Conservation (phyloP, 2,113 vertebrate genomes). For the Petromus typicus region DNA sequence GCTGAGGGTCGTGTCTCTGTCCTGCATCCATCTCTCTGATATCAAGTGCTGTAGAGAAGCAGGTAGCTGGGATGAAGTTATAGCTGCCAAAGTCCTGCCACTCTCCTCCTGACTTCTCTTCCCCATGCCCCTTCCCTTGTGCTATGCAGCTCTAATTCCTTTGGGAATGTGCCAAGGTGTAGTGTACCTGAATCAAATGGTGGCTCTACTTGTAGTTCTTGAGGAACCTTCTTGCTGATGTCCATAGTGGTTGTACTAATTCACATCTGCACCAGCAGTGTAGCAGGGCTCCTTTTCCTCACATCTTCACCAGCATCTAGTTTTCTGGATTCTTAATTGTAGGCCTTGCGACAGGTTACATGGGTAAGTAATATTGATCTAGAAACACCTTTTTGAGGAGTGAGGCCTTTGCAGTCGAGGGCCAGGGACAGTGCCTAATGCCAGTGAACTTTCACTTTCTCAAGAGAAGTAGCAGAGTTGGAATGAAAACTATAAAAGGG, state of each 20-base stretch:
- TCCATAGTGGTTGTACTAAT: background rate
- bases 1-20: background rate
- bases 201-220: background rate
- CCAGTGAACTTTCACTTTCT: background rate
- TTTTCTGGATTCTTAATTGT: background rate
- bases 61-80: background rate
- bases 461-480: background rate
- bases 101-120: background rate
- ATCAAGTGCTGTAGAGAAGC: background rate
- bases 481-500: background rate
- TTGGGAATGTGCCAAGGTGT: background rate
- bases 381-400: background rate
- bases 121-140: background rate
- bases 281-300: background rate
- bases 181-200: background rate
- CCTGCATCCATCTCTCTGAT: background rate
- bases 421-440: background rate
- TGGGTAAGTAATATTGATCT: background rate
- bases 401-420: background rate
- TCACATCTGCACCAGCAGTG: background rate
- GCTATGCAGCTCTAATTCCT: background rate
- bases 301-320: background rate
- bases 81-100: no score
- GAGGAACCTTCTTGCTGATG: background rate
- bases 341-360: background rate